Evolutionary conservation across 2,113 vertebrate genomes (phyloP).

Genomic region (Perognathus longimembris): DNA sequence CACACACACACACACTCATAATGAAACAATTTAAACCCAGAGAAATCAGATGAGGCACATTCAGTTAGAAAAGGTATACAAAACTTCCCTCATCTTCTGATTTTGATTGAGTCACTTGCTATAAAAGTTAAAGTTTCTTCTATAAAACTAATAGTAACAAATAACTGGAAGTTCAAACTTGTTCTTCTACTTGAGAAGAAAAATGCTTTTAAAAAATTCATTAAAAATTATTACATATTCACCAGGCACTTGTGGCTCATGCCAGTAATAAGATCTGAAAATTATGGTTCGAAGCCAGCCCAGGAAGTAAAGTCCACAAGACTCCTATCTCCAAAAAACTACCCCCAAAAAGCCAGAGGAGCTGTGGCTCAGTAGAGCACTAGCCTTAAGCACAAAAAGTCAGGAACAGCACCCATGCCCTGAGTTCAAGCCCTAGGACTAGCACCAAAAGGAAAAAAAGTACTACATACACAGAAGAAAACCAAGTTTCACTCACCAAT

Average conservation of each 20-base stretch:
- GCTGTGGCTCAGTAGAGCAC: background rate
- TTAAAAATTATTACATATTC: background rate
- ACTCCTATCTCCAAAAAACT: too few relatives aligned
- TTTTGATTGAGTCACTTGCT: slow-evolving; percentile 13
- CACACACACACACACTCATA: background rate
- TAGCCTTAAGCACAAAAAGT: too few relatives aligned
- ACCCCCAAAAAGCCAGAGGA: background rate
- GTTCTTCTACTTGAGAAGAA: slow-evolving; percentile 39
- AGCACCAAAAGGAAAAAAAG: background rate
- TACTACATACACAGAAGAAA: background rate
- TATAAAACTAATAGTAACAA: slow-evolving; percentile 31
- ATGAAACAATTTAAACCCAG: background rate
- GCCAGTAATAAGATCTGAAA: too few relatives aligned
- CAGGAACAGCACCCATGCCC: too few relatives aligned
- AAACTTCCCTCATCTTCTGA: background rate
- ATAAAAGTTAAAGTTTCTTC: background rate
- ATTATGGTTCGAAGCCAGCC: too few relatives aligned
- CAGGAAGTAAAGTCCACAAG: too few relatives aligned
- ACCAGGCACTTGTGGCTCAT: too few relatives aligned
- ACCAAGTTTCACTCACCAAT: background rate
- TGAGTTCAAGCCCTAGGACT: too few relatives aligned
- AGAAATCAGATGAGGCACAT: background rate
- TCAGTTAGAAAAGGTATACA: background rate
- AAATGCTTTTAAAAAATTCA: background rate
- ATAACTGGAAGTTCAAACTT: slow-evolving; percentile 21